Base-by-base conservation (phyloP, 2,113 vertebrate species). In the Hyperopisus bebe region DNA sequence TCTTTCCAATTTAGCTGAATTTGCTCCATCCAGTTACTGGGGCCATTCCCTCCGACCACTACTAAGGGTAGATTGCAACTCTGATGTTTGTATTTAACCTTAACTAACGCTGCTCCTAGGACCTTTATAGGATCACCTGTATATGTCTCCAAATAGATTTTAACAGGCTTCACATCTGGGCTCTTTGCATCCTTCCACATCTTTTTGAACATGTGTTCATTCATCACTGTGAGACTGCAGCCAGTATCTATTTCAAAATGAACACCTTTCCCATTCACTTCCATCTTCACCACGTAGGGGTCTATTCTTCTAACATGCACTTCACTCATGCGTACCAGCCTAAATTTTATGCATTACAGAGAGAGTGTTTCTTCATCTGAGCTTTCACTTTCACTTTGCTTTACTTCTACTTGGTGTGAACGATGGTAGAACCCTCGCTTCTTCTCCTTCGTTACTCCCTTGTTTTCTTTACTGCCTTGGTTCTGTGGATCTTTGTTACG, bases 201-300 rank as follows among this genome's bases (percentile, higher is more conserved):
- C 19, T 48, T 50, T 1, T 58, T 53, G 31, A 88, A 90, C 39
- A 31, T 62, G 8, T 6, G 42, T 39, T 70, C 31, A 51, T 90
- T 90, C 90, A 90, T 53, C 7, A 86, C 3, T 0, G 58, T 89
- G 2, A 90, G 35, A 83, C 87, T 85, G 24, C 87, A 90, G 2
- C 84, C 87, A n/a, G 77, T 47, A 44, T 88, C 89, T 46, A 84
- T 55, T 13, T 90, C 86, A 88, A 90, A 90, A 8, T 21, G 47
- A 3, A 88, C 51, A 48, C 17, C 48, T 47, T 21, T 62, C 24
- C 50, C 89, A 19, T 90, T 15, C 13, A 88, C 27, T n/a, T 82
- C 46, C 10, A 83, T 8, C 35, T 82, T 74, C 10, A 90, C 42
- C 27, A 66, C 58, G 24, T 88, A 80, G 4, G 62, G 86, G 7